Percentiles rank a stretch among this genome's conserved stretches.
Evolutionary conservation across 2,113 vertebrate species (phyloP).

Genomic region (Malurus alboscapulatus): DNA sequence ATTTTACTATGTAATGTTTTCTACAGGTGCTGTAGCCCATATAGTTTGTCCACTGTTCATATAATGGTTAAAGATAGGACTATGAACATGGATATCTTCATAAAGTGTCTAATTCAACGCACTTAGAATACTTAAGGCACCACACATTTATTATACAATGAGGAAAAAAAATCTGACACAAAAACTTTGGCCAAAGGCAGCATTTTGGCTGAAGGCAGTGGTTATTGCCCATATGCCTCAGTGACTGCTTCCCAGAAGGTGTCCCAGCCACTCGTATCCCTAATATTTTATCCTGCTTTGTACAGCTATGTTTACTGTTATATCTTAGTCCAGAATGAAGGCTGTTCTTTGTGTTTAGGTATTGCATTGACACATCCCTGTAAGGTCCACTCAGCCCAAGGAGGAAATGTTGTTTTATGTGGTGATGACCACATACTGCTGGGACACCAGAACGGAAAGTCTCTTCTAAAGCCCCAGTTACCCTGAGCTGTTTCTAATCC

Average conservation of each 20-base stretch:
- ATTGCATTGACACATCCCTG: not conserved
- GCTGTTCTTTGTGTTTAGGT: not conserved
- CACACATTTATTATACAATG: not conserved
- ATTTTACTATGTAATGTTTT: not conserved
- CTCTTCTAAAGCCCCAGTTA: not conserved
- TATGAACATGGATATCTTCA: not conserved
- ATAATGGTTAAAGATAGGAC: not conserved
- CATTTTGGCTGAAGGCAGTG: not conserved
- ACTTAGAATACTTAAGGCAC: not conserved
- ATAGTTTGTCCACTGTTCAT: not conserved
- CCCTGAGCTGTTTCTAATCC: not conserved
- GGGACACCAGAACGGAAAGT: not conserved
- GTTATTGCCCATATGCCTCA: not conserved
- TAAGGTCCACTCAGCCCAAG: not conserved
- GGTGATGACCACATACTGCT: not conserved
- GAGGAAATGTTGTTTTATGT: not conserved
- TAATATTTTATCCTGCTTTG: not conserved
- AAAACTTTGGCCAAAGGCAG: not conserved
- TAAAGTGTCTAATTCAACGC: not conserved
- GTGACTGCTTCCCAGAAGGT: not conserved
- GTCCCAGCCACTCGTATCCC: not conserved
- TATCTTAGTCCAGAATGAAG: not conserved
- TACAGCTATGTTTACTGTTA: not conserved
- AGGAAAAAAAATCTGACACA: not conserved
- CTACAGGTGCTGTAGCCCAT: not conserved